These are phyloP conservation scores for Vulpes ferrilata DNA, from an alignment of 2,113 vertebrate species.

Conservation along the genomic window DNA sequence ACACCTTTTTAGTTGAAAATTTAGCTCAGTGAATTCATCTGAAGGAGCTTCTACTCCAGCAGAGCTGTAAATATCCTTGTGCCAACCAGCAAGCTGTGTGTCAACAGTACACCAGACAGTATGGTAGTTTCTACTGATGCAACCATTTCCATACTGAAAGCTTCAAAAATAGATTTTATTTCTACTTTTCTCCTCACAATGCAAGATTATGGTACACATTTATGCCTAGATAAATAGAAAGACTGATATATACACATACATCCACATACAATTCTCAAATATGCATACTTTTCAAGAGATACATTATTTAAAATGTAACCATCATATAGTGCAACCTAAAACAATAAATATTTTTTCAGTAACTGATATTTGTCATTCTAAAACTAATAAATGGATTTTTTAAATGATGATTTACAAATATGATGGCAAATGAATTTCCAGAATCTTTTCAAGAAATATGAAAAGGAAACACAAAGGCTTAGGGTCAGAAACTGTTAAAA, in stretches of 20 bases:
- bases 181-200: neutral
- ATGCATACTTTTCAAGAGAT: neutral
- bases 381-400: neutral
- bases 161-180: neutral
- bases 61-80: neutral
- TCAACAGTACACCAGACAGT: neutral
- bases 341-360: neutral
- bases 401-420: neutral
- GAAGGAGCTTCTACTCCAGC: neutral
- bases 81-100: neutral
- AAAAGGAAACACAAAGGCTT: neutral
- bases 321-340: neutral
- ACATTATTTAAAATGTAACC: neutral
- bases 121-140: neutral
- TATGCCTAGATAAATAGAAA: neutral
- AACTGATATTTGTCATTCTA: neutral
- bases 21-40: neutral
- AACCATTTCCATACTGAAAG: neutral
- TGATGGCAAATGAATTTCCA: neutral
- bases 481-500: neutral
- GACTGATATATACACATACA: neutral
- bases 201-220: neutral
- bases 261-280: neutral
- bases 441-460: neutral
- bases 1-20: neutral